Base-by-base conservation (phyloP, 1,140 invertebrate species). In the Drosophila subobscura region DNA sequence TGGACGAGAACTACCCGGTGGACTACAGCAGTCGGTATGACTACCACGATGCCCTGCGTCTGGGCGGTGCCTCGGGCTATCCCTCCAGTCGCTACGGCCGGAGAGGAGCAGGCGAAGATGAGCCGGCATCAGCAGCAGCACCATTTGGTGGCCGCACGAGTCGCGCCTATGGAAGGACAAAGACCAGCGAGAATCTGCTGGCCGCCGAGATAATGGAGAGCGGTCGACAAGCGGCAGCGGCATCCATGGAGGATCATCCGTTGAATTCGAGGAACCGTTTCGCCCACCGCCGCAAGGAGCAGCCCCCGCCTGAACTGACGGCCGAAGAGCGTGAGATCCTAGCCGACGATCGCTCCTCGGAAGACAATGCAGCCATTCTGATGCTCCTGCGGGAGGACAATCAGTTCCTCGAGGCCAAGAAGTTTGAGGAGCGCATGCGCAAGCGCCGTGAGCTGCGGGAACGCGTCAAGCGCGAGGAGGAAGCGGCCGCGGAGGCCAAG, bases 371-470 rank as follows among this genome's bases (percentile, higher is more conserved):
- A 5, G 90, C 90, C 27, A 91, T 91, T 20, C 47, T 91, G 10
- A 16, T 88, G 73, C 68, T 84, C 41, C 58, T 91, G 29, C 90
- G 64, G 79, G 92, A 79, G 88, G 92, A 85, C 91, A 93, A 85
- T 92, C 92, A 92, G 92, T 92, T 83, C 91, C 92, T 81, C 89
- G 92, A 90, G 49, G 85, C 90, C 16, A 90, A 90, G 50, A 92
- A 93, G 5, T 92, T 95, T 6, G 92, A 92, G 57, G 96, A 96
- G 60, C 92, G 96, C 20, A 95, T 96, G 86, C 95, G 94, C 12
- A 94, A 94, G 71, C 93, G 96, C 3, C 96, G 96, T 71, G 96
- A 97, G 81, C 96, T 97, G 7, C 95, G 96, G 89, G 94, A 94
- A 65, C 91, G 97, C 6, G 96, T 97, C 42, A 93, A 95, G 92